These are phyloP conservation scores for Prenolepis imparis DNA, from an alignment of 2,888 invertebrate species.

Conservation along the genomic window DNA sequence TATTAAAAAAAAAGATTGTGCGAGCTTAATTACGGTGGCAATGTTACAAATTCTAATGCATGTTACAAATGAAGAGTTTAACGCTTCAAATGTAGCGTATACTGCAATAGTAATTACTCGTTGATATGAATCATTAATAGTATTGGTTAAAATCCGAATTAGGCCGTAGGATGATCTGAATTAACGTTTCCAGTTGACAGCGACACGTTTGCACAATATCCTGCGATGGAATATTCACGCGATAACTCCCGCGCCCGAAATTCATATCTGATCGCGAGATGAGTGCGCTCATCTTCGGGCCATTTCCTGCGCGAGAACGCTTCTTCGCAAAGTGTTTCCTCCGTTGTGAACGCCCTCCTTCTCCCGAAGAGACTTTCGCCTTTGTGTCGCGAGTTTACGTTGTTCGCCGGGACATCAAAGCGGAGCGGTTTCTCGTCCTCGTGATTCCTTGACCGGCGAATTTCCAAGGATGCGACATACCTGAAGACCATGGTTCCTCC, in stretches of 20 bases:
- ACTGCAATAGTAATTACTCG: constrained; percentile 30
- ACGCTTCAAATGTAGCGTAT: constrained; percentile 10
- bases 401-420: constrained; percentile 51
- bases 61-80: constrained; percentile 22
- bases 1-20: neutral
- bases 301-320: constrained; percentile 44
- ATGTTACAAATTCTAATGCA: constrained; percentile 9
- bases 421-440: constrained; percentile 48
- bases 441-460: constrained; percentile 42
- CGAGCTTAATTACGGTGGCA: neutral
- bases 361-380: constrained; percentile 32
- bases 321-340: constrained; percentile 41
- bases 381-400: constrained; percentile 49
- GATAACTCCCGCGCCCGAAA: constrained; percentile 14
- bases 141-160: constrained; percentile 31
- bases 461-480: constrained; percentile 27
- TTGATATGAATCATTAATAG: constrained; percentile 35
- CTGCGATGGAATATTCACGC: constrained; percentile 45
- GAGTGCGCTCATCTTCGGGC: constrained; percentile 34
- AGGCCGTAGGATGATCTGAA: constrained; percentile 31
- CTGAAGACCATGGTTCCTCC: constrained; percentile 5
- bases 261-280: constrained; percentile 19
- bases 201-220: constrained; percentile 30
- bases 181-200: constrained; percentile 50
- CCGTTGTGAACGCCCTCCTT: constrained; percentile 2